Evolutionary conservation across 2,888 invertebrate species (phyloP), one percentile per base, ranked within the genome.

Genomic region (Acrobasis repandana): DNA sequence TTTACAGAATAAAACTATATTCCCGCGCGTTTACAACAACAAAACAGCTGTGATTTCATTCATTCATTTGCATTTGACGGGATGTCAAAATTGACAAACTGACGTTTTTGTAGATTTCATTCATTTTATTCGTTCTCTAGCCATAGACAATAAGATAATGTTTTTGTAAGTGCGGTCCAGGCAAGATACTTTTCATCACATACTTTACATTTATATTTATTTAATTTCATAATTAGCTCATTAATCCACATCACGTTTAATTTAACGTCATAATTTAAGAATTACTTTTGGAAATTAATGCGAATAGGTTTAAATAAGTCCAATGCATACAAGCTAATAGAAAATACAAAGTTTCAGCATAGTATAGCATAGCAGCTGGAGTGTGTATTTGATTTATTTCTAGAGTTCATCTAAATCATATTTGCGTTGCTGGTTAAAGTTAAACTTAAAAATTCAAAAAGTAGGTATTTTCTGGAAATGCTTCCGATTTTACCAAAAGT

Each of bases 51-150:
- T 43, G 43, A 14, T 43, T n/a, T 43, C 43, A 43, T 43, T 43
- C 43, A 14, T 38, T 38, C 38, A 10, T 20, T 2, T 2, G 36
- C 11, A 34, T 34, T 5, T 47, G 15, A 47, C 18, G 15, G 18
- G 16, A 48, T 2, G n/a, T n/a, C n/a, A n/a, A n/a, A n/a, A 16
- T 16, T 9, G 48, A 16, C 48, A 15, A 48, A 15, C 9, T 48
- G 48, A 48, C 48, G 9, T 20, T 4, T 2, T 49, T 49, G 0
- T 16, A 10, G 14, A 20, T 10, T 1, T 8, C 11, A 5, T 8
- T 50, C 28, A 28, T 50, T 50, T 33, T 10, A 34, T 51, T 51
- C 51, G 9, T 34, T 51, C 34, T 51, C 50, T 33, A 50, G 14
- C 10, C 4, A 50, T 28, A 50, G 33, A 50, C n/a, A 50, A 49